Base-by-base conservation (phyloP, 1,140 invertebrate genomes). In the Drosophila takahashii region DNA sequence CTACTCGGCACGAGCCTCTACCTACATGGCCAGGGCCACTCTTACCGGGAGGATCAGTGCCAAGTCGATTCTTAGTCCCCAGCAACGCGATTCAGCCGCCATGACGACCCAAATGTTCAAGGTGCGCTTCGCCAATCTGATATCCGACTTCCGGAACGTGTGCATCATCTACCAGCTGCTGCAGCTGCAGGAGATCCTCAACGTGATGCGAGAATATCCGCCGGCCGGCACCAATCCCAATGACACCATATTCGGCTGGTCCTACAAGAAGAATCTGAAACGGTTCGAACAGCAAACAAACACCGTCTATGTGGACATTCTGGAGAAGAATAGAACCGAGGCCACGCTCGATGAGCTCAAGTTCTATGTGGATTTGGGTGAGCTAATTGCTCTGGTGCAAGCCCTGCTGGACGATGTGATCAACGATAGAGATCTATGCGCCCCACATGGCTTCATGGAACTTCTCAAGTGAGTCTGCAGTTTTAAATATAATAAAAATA, bases 181-280 rank as follows among this genome's bases (percentile, higher is more conserved):
- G 15, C 48, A 74, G 10, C 54, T 85, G 0, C 39, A 62, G 4
- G 42, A 81, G 18, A 41, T 81, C 5, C 59, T 59, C 1, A 47
- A 69, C 0, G 39, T 77, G 0, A 27, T 86, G 48, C 50, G 48
- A 0, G 47, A 52, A 4, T 34, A 39, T n/a, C 84, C 67, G 15
- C 34, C 42, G 4, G 27, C 32, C 4, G 72, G 48, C 1, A 47
- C 36, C 8, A 41, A 76, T 57, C 39, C 60, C 11, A 26, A 41
- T 7, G 45, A 60, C 4, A 39, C 44, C 7, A 59, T 86, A 18
- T 86, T 86, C 37, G 51, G 45, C 3, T 86, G 81, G 81, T 81
- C 74, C 11, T 67, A 71, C 10, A 42, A 66, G n/a, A 37, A 81
- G 2, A 66, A 75, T 29, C 34, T 71, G 2, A 22, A 29, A 5